These are phyloP conservation scores for Drosophila asahinai DNA, from an alignment of 1,140 invertebrate genomes.

Conservation along the genomic window DNA sequence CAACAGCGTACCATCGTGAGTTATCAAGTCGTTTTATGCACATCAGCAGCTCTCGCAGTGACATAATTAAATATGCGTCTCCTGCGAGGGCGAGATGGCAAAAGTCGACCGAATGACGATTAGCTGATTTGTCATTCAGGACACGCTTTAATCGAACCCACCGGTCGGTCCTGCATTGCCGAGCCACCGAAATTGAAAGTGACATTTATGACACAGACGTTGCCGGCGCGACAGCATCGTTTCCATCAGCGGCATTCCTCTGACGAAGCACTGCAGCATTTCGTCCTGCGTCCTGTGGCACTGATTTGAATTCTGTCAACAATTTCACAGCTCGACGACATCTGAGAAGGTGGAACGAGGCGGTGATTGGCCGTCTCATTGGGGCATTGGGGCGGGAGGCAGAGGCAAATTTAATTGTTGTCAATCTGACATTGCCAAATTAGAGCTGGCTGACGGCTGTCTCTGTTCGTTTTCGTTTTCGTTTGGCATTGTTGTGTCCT, in stretches of 20 bases:
- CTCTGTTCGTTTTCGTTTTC: conserved; percentile 19
- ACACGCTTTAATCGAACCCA: conserved; percentile 68
- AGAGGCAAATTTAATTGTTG: conserved; percentile 71
- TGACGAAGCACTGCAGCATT: conserved; percentile 20
- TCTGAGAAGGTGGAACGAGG: conserved; percentile 14
- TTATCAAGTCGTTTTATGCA: conserved; percentile 27
- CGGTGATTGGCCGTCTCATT: conserved; percentile 41
- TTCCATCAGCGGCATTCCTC: conserved; percentile 29
- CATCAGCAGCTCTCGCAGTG: conserved; percentile 11
- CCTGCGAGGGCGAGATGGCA: conserved; percentile 15
- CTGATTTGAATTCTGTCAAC: conserved; percentile 82
- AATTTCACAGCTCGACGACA: conserved; percentile 66
- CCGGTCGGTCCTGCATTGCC: conserved; percentile 41
- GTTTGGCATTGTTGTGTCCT: conserved; percentile 12
- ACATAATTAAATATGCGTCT: conserved; percentile 63
- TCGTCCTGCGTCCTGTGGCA: conserved; percentile 30
- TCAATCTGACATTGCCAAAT: conserved; percentile 61
- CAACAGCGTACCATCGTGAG: background rate
- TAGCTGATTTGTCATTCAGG: conserved; percentile 72
- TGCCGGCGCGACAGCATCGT: conserved; percentile 37
- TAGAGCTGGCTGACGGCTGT: conserved; percentile 26
- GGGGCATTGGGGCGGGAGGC: conserved; percentile 14
- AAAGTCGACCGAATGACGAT: conserved; percentile 30
- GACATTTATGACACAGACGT: conserved; percentile 72
- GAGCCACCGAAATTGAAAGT: conserved; percentile 69